Evolutionary conservation across 30 jellyfish, hydroid and myxozoan genomes (phyloP).

Genomic region (Turritopsis rubra): DNA sequence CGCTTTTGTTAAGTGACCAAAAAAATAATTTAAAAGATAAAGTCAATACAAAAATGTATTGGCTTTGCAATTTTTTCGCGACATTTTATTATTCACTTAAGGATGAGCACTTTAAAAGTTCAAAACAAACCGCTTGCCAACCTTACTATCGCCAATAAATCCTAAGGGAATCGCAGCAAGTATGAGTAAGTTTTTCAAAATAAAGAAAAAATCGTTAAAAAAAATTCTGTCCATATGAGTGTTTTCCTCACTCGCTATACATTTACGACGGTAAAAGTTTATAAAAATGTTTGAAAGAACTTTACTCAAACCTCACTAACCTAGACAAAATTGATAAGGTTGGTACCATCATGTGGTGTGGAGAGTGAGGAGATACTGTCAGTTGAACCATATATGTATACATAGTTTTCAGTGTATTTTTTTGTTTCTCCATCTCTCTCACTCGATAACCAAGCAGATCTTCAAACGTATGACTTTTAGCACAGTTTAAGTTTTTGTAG

Average conservation of each 20-base stretch:
- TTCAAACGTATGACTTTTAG: background rate
- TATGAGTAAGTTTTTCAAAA: background rate
- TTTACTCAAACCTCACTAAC: no score
- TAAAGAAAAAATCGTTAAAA: no score
- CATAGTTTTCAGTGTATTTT: no score
- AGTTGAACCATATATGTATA: no score
- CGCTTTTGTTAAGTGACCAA: background rate
- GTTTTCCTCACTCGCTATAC: no score
- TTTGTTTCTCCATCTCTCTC: no score
- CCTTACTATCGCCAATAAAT: background rate
- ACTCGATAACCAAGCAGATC: background rate
- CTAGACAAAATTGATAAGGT: no score
- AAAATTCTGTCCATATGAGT: no score
- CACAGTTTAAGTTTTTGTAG: background rate
- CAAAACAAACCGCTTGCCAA: background rate
- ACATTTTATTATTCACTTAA: background rate
- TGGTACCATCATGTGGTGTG: no score
- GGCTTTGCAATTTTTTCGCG: background rate
- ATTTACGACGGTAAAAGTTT: no score
- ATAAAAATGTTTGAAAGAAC: no score
- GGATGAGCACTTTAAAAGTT: background rate
- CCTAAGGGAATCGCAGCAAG: background rate
- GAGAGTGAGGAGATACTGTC: no score
- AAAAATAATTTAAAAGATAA: background rate
- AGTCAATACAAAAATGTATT: background rate